Conservation (phyloP, 2,888 invertebrate genomes). For the Drosophila antonietae region DNA sequence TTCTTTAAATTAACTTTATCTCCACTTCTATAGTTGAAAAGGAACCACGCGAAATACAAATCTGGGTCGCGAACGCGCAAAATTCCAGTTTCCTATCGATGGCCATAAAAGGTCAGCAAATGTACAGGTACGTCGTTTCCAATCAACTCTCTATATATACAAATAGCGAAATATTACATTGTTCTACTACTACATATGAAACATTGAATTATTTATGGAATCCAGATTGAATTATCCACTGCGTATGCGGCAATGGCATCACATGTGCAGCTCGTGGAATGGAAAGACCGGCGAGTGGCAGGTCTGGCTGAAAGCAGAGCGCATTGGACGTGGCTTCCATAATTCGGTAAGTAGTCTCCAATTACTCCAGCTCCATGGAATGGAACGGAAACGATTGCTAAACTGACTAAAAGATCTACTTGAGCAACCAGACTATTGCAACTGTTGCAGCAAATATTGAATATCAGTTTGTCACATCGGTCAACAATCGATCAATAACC, state of each 20-base stretch:
- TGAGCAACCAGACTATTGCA: neutral
- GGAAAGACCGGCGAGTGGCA: conserved; percentile 96
- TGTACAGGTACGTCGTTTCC: conserved; percentile 87
- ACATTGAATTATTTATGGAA: neutral
- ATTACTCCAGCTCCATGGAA: conserved; percentile 27
- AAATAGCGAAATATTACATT: neutral
- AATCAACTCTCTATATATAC: neutral
- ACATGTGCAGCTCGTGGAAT: conserved; percentile 95
- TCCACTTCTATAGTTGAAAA: conserved; percentile 87
- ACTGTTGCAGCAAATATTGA: conserved; percentile 10
- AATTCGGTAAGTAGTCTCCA: conserved; percentile 89
- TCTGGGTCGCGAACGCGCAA: conserved; percentile 92
- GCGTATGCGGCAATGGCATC: conserved; percentile 91
- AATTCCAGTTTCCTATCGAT: conserved; percentile 93
- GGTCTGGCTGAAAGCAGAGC: conserved; percentile 93
- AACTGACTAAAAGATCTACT: neutral
- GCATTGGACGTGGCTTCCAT: conserved; percentile 94
- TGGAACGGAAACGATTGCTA: conserved; percentile 32
- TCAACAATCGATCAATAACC: conserved; percentile 1
- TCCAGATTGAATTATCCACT: conserved; percentile 88
- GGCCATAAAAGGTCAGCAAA: conserved; percentile 92
- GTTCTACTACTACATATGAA: conserved; percentile 23
- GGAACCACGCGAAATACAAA: conserved; percentile 89
- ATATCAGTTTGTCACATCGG: conserved; percentile 10
- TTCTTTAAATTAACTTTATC: conserved; percentile 24